phyloP scores from a whole-genome alignment of 2,888 invertebrate genomes.

The Diarsia brunnea region DNA sequence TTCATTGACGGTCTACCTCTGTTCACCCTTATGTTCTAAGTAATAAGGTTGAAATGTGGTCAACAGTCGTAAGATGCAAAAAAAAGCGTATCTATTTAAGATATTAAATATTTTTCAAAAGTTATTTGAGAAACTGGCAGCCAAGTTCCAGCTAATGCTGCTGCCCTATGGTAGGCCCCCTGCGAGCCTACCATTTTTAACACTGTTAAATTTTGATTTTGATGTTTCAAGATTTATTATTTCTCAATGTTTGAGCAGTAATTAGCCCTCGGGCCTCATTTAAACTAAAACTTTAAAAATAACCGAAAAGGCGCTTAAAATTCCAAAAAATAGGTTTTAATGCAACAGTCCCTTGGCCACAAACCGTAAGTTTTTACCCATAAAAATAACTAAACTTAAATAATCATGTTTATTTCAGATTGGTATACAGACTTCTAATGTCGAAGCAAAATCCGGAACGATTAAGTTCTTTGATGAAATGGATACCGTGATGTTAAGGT shows the following conservation, averaged over 20 bases:
- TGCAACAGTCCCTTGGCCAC: neutral
- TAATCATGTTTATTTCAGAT: constrained; percentile 35
- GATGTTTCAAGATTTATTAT: neutral
- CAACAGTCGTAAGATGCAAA: neutral
- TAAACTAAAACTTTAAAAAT: neutral
- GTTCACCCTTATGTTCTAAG: too few relatives aligned
- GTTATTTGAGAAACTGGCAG: neutral
- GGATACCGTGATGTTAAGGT: constrained; percentile 51
- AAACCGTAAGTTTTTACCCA: neutral
- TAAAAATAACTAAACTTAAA: neutral
- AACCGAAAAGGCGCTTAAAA: neutral
- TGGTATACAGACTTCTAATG: constrained; percentile 30
- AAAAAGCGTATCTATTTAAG: neutral
- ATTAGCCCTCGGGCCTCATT: neutral
- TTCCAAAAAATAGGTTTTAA: neutral
- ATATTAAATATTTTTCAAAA: neutral
- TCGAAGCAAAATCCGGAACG: neutral
- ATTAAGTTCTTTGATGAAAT: constrained; percentile 38
- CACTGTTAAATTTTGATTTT: neutral
- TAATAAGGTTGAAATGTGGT: too few relatives aligned
- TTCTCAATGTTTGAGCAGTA: neutral
- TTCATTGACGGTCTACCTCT: neutral
- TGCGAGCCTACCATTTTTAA: neutral
- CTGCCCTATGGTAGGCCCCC: neutral
- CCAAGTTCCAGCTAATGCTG: neutral